Percentiles rank a stretch among this genome's conserved stretches.
Evolutionary conservation across 2,797 vertebrate genomes (phyloP).

Genomic region (Botia almorhae): DNA sequence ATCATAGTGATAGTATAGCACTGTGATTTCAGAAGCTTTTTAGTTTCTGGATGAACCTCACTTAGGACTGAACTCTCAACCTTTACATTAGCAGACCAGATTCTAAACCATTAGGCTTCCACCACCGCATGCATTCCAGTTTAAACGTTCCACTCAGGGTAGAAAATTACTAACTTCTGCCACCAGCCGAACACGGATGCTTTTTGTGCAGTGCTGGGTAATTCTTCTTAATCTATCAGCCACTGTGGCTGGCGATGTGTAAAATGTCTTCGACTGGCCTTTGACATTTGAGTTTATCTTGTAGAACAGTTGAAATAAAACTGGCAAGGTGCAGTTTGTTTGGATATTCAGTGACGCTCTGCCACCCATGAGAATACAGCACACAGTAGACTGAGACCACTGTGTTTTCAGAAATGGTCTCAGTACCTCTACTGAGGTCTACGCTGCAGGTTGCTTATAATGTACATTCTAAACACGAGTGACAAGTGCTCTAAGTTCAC

Average conservation of each 20-base stretch:
- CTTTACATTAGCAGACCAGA: conserved; percentile 25
- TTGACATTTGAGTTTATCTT: background rate
- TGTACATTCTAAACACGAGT: background rate
- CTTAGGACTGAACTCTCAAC: conserved; percentile 6
- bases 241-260: background rate
- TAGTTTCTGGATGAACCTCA: background rate
- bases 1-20: background rate
- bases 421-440: background rate
- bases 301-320: background rate
- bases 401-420: background rate
- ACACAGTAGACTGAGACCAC: background rate
- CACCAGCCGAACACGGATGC: background rate
- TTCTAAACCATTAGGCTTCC: background rate
- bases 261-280: background rate
- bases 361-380: no score
- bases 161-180: background rate
- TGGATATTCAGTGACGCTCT: background rate
- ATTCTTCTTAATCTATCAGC: background rate
- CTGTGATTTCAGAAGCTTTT: conserved; percentile 18
- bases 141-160: background rate
- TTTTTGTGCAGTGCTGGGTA: background rate
- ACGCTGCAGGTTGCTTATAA: background rate
- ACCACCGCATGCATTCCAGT: background rate
- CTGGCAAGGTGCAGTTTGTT: background rate
- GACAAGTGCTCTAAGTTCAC: background rate